These are phyloP conservation scores for Chalcosyrphus nemorum DNA, from an alignment of 2,888 invertebrate species.

Conservation along the genomic window DNA sequence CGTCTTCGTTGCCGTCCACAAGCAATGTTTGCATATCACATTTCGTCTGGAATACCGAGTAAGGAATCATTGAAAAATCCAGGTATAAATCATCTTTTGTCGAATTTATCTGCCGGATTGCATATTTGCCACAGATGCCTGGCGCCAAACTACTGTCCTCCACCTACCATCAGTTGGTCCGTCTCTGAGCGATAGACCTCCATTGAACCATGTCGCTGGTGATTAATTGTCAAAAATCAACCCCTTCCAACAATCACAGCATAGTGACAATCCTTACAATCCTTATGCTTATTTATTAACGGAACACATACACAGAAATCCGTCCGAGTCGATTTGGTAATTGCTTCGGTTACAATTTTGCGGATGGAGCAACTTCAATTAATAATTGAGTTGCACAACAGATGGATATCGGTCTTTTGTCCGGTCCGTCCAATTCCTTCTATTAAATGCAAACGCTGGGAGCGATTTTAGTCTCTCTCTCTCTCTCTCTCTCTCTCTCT, in stretches of 20 bases:
- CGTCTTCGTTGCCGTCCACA: constrained; percentile 4
- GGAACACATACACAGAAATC: background rate
- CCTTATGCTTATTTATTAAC: constrained; percentile 41
- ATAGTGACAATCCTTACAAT: constrained; percentile 19
- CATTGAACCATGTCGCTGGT: background rate
- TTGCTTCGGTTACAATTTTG: constrained; percentile 64
- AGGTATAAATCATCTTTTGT: constrained; percentile 69
- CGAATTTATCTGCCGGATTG: constrained; percentile 54
- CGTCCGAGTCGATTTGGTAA: constrained; percentile 53
- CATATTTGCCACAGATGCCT: constrained; percentile 63
- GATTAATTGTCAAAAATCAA: constrained; percentile 58
- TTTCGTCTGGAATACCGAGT: constrained; percentile 46
- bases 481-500: background rate
- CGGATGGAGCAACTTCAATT: constrained; percentile 50
- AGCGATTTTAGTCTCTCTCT: too few species aligned
- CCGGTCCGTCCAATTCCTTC: background rate
- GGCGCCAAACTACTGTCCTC: constrained; percentile 44
- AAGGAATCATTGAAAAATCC: constrained; percentile 3
- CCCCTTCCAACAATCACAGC: background rate
- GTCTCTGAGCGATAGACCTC: background rate
- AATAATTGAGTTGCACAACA: constrained; percentile 59
- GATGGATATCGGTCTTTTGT: constrained; percentile 55
- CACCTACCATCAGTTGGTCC: background rate
- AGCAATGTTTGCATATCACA: constrained; percentile 55
- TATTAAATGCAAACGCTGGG: background rate